These are phyloP conservation scores for Dasysyrphus albostriatus DNA, from an alignment of 2,888 invertebrate species.

Conservation along the genomic window DNA sequence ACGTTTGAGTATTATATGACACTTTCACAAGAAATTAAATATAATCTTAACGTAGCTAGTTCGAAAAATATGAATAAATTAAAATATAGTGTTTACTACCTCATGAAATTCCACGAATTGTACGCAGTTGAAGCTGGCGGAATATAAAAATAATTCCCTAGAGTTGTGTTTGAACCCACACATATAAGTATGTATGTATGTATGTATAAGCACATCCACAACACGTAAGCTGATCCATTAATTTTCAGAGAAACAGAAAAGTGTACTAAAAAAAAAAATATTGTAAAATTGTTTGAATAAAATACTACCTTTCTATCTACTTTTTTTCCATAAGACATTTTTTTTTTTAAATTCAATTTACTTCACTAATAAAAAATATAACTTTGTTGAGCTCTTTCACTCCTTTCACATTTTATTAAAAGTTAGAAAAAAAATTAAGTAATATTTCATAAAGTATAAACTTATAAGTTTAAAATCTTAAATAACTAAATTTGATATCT, in stretches of 20 bases:
- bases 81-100: no score
- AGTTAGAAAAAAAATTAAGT: neutral
- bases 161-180: no score
- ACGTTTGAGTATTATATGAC: no score
- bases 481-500: constrained; percentile 59
- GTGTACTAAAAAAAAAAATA: constrained; percentile 8
- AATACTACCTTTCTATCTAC: constrained; percentile 48
- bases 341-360: constrained; percentile 25
- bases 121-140: no score
- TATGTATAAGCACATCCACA: no score
- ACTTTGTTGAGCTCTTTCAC: neutral
- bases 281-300: constrained; percentile 9
- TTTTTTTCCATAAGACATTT: constrained; percentile 26
- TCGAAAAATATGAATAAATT: no score
- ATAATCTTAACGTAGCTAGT: no score
- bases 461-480: constrained; percentile 14
- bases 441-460: constrained; percentile 7
- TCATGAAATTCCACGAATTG: no score
- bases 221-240: neutral
- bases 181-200: no score
- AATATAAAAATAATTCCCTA: no score
- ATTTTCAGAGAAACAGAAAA: constrained; percentile 19
- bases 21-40: no score
- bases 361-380: constrained; percentile 29
- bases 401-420: constrained; percentile 14